Base-by-base conservation (phyloP, 2,888 invertebrate species). In the Phengaris alcon region DNA sequence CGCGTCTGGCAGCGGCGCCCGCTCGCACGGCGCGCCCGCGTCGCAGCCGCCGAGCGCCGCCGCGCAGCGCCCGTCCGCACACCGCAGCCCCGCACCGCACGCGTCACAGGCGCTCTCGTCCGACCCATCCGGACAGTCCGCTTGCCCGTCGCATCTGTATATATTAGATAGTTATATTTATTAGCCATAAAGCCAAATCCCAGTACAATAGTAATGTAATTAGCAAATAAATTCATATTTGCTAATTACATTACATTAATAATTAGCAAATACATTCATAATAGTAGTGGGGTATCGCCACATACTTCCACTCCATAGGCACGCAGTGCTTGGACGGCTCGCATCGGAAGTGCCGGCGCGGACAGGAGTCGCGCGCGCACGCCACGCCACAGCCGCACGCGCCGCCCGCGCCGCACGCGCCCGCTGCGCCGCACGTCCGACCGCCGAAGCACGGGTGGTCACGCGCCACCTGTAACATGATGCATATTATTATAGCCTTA, bases 51-150 rank as follows among this genome's bases (percentile, higher is more conserved):
- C 95, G 88, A 76, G 96, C 95, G 88, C 96, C 95, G 79, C 95
- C 94, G 76, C 96, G 90, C 91, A 98, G 95, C 85, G 78, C 73
- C 91, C 93, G 88, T 90, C 94, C 83, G 88, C 94, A 87, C 97
- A 97, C 68, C n/a, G 95, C 94, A 80, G 9, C 96, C 90, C 97
- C 97, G 88, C 79, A 74, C 78, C 77, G 82, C 82, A 82, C 74
- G 80, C 79, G 74, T 81, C 82, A 76, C 82, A 82, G 79, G 77
- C 78, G 78, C 73, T 86, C 84, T 93, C 93, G 87, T 98, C 98
- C 12, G 97, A 96, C 74, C 96, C 96, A 88, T 97, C 97, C 2
- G 95, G 94, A 87, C 98, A 98, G 87, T 98, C 98, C 75, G 94
- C 94, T 82, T 96, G 96, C 0, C 97, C 96, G 87, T 98, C 98